These are phyloP conservation scores for Colostygia pectinataria DNA, from an alignment of 2,888 invertebrate species.

Conservation along the genomic window DNA sequence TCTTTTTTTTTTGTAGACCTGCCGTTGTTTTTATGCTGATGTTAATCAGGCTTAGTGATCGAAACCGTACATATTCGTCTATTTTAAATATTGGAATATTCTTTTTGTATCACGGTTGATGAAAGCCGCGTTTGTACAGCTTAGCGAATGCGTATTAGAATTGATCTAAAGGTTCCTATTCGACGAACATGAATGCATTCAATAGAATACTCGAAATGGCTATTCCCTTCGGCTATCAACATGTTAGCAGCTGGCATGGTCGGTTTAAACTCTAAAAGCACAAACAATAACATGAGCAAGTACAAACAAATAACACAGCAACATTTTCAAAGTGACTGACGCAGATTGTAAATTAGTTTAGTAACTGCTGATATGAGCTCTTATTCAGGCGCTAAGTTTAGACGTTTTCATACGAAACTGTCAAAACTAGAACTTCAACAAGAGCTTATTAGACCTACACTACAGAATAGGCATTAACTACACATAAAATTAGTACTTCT, in stretches of 20 bases:
- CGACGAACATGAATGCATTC: slow-evolving; percentile 11
- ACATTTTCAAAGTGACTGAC: not conserved
- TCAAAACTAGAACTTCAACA: too few species aligned
- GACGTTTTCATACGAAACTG: too few species aligned
- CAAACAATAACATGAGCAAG: slow-evolving; percentile 3
- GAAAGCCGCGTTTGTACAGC: slow-evolving; percentile 8
- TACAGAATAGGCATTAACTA: too few species aligned
- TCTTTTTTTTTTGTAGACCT: too few species aligned
- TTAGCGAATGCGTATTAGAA: slow-evolving; percentile 24
- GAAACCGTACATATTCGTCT: too few species aligned
- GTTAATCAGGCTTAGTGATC: too few species aligned
- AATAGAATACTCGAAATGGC: slow-evolving; percentile 7
- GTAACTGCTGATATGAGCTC: too few species aligned
- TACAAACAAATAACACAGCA: slow-evolving; percentile 3
- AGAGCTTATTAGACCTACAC: too few species aligned
- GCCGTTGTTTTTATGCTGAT: too few species aligned
- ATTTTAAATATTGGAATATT: not conserved
- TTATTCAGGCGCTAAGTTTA: too few species aligned
- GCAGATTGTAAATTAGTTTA: not conserved
- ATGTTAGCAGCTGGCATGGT: not conserved
- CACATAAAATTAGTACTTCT: too few species aligned
- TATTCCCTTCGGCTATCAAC: not conserved
- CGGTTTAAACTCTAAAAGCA: not conserved
- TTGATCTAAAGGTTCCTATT: slow-evolving; percentile 19
- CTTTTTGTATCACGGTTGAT: slow-evolving; percentile 6